Evolutionary conservation across 2,113 vertebrate genomes (phyloP).

Genomic region (Ageneiosus marmoratus): DNA sequence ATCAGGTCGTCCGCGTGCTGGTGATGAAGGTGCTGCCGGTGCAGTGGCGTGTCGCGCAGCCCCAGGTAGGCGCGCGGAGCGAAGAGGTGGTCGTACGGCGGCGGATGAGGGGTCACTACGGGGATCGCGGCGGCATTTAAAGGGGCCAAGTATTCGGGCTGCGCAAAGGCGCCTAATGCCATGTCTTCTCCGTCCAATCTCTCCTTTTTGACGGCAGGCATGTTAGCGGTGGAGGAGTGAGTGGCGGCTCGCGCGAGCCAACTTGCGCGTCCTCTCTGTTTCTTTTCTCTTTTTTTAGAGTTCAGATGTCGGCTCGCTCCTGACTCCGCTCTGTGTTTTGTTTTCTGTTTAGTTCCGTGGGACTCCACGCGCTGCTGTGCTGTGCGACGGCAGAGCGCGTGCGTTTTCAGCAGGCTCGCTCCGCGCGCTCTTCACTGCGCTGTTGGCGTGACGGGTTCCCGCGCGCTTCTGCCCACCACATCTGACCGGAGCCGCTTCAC

Average conservation of each 20-base stretch:
- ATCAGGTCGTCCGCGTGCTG: conserved; percentile 86
- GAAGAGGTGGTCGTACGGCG: conserved; percentile 85
- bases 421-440: conserved; percentile 55
- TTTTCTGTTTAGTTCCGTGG: conserved; percentile 51
- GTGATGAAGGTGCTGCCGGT: conserved; percentile 75
- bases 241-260: conserved; percentile 67
- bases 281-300: conserved; percentile 51
- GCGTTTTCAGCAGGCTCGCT: conserved; percentile 51
- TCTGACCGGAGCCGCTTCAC: conserved; percentile 77
- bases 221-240: conserved; percentile 78
- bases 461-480: conserved; percentile 77
- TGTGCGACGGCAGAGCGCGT: conserved; percentile 69
- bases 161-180: conserved; percentile 88
- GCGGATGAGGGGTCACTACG: conserved; percentile 87
- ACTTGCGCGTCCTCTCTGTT: conserved; percentile 73
- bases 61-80: conserved; percentile 83
- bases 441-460: conserved; percentile 70
- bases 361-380: conserved; percentile 66
- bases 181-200: conserved; percentile 89
- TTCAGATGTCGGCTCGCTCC: conserved; percentile 60
- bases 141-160: conserved; percentile 86
- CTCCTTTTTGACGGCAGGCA: conserved; percentile 98
- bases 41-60: conserved; percentile 77
- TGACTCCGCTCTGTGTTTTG: conserved; percentile 53
- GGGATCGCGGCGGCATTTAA: conserved; percentile 84